These are phyloP conservation scores for Glaucomys volans DNA, from an alignment of 2,113 vertebrate species.

Conservation along the genomic window DNA sequence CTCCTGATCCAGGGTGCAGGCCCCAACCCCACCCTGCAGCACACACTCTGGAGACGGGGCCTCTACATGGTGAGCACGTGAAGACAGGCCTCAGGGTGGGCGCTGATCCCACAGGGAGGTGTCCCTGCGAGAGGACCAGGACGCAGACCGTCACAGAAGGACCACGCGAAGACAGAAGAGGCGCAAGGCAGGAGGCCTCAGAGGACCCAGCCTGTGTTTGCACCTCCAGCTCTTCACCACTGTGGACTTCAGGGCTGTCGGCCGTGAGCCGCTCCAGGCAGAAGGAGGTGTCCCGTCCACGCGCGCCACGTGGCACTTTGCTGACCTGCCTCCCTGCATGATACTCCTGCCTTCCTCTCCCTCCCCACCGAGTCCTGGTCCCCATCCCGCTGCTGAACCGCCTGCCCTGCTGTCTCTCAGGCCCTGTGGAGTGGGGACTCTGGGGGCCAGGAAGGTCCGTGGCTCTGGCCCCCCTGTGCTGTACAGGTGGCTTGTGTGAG, in stretches of 20 bases:
- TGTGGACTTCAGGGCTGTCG: no score
- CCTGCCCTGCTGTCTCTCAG: no score
- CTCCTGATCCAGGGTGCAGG: no score
- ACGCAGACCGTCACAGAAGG: neutral
- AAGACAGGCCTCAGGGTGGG: neutral
- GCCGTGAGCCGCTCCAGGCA: no score
- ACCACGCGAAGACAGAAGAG: neutral
- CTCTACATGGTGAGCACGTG: no score
- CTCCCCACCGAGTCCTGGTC: no score
- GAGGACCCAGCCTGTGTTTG: neutral
- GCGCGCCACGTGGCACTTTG: accelerated
- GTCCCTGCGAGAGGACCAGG: neutral
- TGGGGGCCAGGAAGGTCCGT: neutral
- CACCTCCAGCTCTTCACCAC: no score
- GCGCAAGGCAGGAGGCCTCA: no score
- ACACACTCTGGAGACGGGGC: neutral
- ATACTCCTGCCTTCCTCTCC: accelerated
- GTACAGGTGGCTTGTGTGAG: accelerated
- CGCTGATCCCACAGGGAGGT: accelerated
- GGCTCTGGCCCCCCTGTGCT: neutral
- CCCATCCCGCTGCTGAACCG: no score
- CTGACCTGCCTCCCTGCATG: neutral
- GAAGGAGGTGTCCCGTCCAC: accelerated
- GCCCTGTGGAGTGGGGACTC: accelerated
- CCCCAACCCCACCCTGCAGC: no score